Evolutionary conservation across 2,888 invertebrate species (phyloP), one percentile per base, ranked within the genome.

Genomic region (Tineola bisselliella): DNA sequence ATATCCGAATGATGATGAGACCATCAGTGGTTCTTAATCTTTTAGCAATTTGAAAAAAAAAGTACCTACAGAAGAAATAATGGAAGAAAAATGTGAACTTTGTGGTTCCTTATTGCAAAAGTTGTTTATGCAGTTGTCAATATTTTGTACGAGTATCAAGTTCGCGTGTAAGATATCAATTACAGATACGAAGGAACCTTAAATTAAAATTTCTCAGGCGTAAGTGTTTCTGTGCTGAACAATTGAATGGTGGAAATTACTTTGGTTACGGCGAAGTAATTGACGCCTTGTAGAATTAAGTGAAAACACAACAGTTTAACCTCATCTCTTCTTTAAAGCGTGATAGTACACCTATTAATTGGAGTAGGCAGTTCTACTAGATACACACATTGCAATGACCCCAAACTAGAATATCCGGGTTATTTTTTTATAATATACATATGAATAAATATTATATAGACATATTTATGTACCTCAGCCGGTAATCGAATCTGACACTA

Each of bases 1-100:
- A 72, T 72, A 69, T 71, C 70, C 70, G 59, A 70, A 70, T 71
- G 70, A 76, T 77, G 77, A 81, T 76, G 78, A 76, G 77, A 78
- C 19, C 79, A 74, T 67, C 71, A 70, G 66, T 68, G 75, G 65
- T 70, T 69, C 69, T 66, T 70, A 72, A 76, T 68, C 65, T 67
- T 33, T 31, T 54, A 31, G 25, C 2, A 25, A 25, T 25, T 25
- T 25, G 25, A 25, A 25, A 6, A 25, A 25, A 58, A 60, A 57
- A 54, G n/a, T n/a, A n/a, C n/a, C n/a, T n/a, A n/a, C n/a, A n/a
- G n/a, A n/a, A n/a, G n/a, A n/a, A n/a, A n/a, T n/a, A n/a, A n/a
- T n/a, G n/a, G n/a, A n/a, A n/a, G n/a, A n/a, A n/a, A n/a, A n/a
- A n/a, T n/a, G n/a, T n/a, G n/a, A n/a, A n/a, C n/a, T n/a, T n/a